Evolutionary conservation across 1,140 invertebrate genomes (phyloP).

Genomic region (Eumaeus atala): DNA sequence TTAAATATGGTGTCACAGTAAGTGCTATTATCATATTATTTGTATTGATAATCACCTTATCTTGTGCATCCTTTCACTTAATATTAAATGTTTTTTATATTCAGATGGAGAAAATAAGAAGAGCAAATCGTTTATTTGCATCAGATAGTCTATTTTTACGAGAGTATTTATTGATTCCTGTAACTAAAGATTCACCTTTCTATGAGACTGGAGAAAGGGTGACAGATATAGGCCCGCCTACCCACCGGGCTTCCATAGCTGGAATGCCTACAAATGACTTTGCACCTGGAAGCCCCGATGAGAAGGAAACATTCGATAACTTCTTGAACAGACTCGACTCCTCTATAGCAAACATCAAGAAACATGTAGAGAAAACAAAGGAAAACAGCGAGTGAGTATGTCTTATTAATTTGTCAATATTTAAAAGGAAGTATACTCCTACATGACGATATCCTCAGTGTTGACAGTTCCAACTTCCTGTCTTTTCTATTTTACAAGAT

Average conservation of each 20-base stretch:
- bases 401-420: neutral
- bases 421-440: no score
- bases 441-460: no score
- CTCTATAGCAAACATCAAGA: constrained; percentile 88
- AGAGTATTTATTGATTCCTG: constrained; percentile 87
- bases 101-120: constrained; percentile 92
- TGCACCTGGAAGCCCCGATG: constrained; percentile 76
- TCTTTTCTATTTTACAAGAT: no score
- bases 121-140: constrained; percentile 90
- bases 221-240: constrained; percentile 43
- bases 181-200: constrained; percentile 77
- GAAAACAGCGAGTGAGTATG: constrained; percentile 85
- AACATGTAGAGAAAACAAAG: constrained; percentile 87
- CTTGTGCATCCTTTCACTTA: constrained; percentile 22
- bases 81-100: constrained; percentile 45
- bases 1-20: constrained; percentile 94
- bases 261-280: constrained; percentile 71
- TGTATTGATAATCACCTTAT: constrained; percentile 44
- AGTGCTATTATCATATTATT: constrained; percentile 66
- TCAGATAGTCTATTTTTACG: constrained; percentile 91
- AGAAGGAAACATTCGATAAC: constrained; percentile 83
- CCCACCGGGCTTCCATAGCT: constrained; percentile 72
- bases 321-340: constrained; percentile 91
- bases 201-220: constrained; percentile 72
- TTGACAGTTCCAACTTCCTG: no score